These are phyloP conservation scores for Spondyliosoma cantharus DNA, from an alignment of 2,797 vertebrate species.

Conservation along the genomic window DNA sequence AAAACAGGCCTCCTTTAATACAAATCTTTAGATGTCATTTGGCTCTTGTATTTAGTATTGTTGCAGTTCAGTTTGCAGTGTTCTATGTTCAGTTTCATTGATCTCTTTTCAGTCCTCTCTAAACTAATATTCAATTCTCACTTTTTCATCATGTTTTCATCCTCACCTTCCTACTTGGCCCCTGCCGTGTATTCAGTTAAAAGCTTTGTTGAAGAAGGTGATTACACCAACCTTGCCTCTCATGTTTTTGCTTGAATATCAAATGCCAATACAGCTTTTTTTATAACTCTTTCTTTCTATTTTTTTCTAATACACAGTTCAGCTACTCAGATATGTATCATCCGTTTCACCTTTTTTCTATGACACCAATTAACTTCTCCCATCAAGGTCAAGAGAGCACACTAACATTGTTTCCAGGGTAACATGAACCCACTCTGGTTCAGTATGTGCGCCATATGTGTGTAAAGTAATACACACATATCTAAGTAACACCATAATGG, in stretches of 20 bases:
- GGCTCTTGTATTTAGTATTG: not conserved
- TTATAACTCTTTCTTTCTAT: not conserved
- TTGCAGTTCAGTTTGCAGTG: not conserved
- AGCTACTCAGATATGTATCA: not conserved
- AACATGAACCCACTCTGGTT: slow-evolving; percentile 14
- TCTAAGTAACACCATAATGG: slow-evolving; percentile 50
- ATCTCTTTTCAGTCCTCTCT: not conserved
- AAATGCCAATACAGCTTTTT: not conserved
- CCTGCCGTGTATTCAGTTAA: not conserved
- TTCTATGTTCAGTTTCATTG: not conserved
- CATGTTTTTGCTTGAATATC: not conserved
- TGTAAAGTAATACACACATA: slow-evolving; percentile 28
- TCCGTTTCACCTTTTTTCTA: slow-evolving; percentile 9
- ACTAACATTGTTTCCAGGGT: not conserved
- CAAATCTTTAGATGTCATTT: not conserved
- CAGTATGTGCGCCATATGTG: slow-evolving; percentile 12
- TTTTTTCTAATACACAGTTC: not conserved
- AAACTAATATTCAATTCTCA: not conserved
- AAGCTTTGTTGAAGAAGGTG: not conserved
- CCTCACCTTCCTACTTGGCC: not conserved
- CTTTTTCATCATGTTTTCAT: not conserved
- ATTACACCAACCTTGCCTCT: not conserved
- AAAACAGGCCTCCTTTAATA: too few relatives aligned
- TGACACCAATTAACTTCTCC: slow-evolving; percentile 12
- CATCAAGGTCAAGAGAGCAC: slow-evolving; percentile 21